Evolutionary conservation across 1,140 invertebrate species (phyloP).

Genomic region (Papilio polytes): DNA sequence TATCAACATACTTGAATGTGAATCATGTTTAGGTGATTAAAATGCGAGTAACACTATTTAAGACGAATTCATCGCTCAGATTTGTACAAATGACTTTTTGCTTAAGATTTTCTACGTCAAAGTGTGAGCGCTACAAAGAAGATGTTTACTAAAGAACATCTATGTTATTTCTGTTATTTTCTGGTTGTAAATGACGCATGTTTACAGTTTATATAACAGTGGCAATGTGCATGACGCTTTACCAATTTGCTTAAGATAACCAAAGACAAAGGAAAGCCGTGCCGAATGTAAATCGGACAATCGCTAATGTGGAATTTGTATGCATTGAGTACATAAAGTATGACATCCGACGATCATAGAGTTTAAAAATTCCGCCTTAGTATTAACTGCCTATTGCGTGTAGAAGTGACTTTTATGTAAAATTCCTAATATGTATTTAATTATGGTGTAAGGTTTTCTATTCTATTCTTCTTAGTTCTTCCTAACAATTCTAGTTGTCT

Average conservation of each 20-base stretch:
- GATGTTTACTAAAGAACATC: neutral
- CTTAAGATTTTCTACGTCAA: too few relatives aligned
- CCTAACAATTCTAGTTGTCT: neutral
- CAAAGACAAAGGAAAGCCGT: conserved; percentile 38
- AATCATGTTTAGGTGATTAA: conserved; percentile 30
- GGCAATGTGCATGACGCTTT: conserved; percentile 14
- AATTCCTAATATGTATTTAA: too few relatives aligned
- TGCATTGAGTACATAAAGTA: conserved; percentile 5
- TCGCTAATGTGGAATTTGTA: conserved; percentile 22
- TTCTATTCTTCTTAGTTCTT: neutral
- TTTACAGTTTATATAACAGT: neutral
- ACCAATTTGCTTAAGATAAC: conserved; percentile 46
- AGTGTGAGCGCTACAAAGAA: neutral
- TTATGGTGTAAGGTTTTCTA: too few relatives aligned
- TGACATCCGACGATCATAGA: neutral
- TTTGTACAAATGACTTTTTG: too few relatives aligned
- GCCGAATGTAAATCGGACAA: conserved; percentile 35
- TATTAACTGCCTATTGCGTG: neutral
- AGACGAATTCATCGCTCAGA: neutral
- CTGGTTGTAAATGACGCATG: neutral
- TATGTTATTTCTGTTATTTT: neutral
- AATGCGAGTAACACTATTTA: neutral
- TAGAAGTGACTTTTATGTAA: neutral
- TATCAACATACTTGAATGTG: conserved; percentile 37
- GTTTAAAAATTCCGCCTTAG: neutral